Evolutionary conservation across 1,140 invertebrate species (phyloP).

Genomic region (Antheraea pernyi): DNA sequence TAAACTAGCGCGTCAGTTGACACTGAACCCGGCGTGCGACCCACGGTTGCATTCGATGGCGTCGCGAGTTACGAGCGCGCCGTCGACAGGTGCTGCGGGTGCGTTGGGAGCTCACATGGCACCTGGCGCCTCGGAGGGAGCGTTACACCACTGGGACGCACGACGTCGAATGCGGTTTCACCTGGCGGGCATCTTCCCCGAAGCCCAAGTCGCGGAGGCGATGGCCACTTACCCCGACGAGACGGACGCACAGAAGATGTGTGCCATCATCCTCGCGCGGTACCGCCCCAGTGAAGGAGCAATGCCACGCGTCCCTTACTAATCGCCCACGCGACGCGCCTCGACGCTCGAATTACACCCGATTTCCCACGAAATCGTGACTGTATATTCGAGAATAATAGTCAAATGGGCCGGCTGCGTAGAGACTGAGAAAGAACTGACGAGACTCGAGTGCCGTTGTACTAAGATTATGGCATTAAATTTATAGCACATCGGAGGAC

Average conservation of each 20-base stretch:
- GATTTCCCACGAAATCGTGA: conserved; percentile 27
- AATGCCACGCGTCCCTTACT: conserved; percentile 33
- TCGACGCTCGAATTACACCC: conserved; percentile 20
- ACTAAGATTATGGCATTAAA: not conserved
- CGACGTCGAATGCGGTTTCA: conserved; percentile 90
- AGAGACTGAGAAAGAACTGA: not conserved
- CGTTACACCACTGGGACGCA: conserved; percentile 82
- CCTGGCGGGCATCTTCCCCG: conserved; percentile 91
- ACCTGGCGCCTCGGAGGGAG: conserved; percentile 68
- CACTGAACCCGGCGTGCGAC: conserved; percentile 89
- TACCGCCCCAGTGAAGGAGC: conserved; percentile 67
- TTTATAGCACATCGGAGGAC: not conserved
- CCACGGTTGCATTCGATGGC: conserved; percentile 80
- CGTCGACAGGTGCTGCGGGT: conserved; percentile 78
- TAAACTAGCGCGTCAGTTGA: conserved; percentile 90
- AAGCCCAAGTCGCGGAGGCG: conserved; percentile 90
- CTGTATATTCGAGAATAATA: conserved; percentile 15
- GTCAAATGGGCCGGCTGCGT: not conserved
- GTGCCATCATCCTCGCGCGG: conserved; percentile 87
- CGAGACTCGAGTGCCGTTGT: not conserved
- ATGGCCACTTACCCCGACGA: conserved; percentile 93
- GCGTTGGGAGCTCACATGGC: conserved; percentile 79
- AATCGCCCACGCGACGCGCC: conserved; percentile 4
- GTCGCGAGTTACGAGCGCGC: conserved; percentile 87
- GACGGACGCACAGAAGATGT: conserved; percentile 92